Conservation (phyloP, 2,113 vertebrate genomes). For the Eudorcas thomsonii region DNA sequence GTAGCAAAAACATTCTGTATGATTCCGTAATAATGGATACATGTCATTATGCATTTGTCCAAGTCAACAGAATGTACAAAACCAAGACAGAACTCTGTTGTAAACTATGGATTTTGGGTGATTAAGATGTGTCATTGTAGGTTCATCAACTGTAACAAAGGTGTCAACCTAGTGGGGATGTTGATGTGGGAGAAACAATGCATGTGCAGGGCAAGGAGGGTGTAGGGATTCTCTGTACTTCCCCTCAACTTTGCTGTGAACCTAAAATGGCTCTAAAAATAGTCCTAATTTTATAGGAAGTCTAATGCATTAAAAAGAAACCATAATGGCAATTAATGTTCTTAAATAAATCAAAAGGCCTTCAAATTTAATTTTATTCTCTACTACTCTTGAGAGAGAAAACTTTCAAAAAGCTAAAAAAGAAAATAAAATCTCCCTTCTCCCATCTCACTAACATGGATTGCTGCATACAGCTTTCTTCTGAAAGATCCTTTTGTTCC, state of each 20-base stretch:
- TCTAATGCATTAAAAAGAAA: neutral
- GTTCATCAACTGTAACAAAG: neutral
- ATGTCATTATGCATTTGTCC: neutral
- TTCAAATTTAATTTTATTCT: slow-evolving; percentile 24
- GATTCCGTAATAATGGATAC: neutral
- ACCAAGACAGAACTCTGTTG: neutral
- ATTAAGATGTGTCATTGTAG: neutral
- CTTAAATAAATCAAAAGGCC: slow-evolving; percentile 11
- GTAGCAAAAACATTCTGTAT: neutral
- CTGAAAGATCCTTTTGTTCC: slow-evolving; percentile 64
- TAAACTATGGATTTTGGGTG: neutral
- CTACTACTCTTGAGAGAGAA: neutral
- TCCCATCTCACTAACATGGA: neutral
- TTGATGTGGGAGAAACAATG: neutral
- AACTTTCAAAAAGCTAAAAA: slow-evolving; percentile 19
- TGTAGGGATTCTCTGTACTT: neutral
- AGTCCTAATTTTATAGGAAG: neutral
- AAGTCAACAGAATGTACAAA: neutral
- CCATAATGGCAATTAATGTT: neutral
- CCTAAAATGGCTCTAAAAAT: neutral
- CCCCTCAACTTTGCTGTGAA: neutral
- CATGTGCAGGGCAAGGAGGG: neutral
- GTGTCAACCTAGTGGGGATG: neutral
- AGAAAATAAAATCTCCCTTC: neutral
- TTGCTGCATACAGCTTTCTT: slow-evolving; percentile 45